Base-by-base conservation (phyloP, 2,113 vertebrate genomes). In the Illadopsis cleaveri region DNA sequence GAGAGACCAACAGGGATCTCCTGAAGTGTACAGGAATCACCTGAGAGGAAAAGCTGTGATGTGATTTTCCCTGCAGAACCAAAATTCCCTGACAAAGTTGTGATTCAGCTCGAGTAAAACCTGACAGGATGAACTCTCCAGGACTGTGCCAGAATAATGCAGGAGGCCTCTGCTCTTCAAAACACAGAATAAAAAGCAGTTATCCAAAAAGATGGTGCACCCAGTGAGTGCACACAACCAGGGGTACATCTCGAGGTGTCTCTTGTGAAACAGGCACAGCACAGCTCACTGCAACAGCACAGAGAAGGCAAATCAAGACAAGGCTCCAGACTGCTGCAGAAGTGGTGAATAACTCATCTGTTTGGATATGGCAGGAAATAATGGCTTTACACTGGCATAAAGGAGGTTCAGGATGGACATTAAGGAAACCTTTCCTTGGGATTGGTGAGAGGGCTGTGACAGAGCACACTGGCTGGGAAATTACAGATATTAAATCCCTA, bases 291-390 rank as follows among this genome's bases (percentile, higher is more conserved):
- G n/a, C n/a, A n/a, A n/a, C 31, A 70, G 45, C 33, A n/a, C 2
- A 25, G 33, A 38, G 58, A 30, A 48, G 28, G 13, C 2, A 50
- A 70, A 75, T 5, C 38, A 45, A 79, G 19, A 25, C 10, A 38
- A 82, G 45, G 45, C 54, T 57, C 51, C 4, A 54, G 40, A 10
- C 17, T 56, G 50, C 66, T 72, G 40, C 25, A 72, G 48, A 65
- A 21, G 5, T 0, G 0, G 16, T 3, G 44, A 87, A 56, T 9
- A 61, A 82, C 16, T 20, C 1, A 0, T 40, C 14, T 45, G 11
- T 50, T 45, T 16, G 45, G 50, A 14, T 30, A 15, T 1, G 8
- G 22, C n/a, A 92, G 42, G 25, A 61, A 61, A 3, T 2, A 47
- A 38, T 4, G 15, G 44, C 11, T 76, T 91, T 31, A 47, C 6